These are phyloP conservation scores for Teleogryllus oceanicus DNA, from an alignment of 2,888 invertebrate genomes.

Conservation along the genomic window DNA sequence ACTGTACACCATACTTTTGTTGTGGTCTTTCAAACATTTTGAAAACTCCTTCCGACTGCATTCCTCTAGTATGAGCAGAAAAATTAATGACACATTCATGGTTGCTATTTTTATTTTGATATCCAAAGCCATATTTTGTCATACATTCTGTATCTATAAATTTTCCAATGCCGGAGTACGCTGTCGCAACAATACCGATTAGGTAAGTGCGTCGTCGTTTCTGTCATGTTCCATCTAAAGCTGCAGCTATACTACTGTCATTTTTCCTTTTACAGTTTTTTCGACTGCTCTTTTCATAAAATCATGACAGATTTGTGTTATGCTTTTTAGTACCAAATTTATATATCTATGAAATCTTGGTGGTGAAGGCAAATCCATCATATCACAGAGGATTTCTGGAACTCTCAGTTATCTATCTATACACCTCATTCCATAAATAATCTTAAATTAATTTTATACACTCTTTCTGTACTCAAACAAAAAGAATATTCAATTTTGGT, in stretches of 20 bases:
- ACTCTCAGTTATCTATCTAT: neutral
- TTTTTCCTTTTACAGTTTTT: neutral
- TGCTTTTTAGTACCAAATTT: neutral
- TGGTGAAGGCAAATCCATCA: neutral
- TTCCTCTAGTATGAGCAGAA: neutral
- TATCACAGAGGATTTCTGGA: neutral
- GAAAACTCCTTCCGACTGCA: neutral
- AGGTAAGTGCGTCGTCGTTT: neutral
- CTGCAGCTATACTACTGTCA: neutral
- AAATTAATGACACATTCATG: neutral
- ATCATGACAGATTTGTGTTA: neutral
- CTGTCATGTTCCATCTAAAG: conserved; percentile 23
- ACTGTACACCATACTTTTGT: neutral
- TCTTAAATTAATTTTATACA: neutral
- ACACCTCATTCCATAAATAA: neutral
- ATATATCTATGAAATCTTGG: neutral
- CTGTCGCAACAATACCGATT: conserved; percentile 24
- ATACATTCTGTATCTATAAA: neutral
- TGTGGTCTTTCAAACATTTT: neutral
- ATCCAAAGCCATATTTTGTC: neutral
- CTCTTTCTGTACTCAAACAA: too few relatives aligned
- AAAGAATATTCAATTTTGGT: too few relatives aligned
- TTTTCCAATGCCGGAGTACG: neutral
- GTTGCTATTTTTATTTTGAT: neutral
- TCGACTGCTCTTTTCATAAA: neutral